A percentile compares a stretch with the other conserved stretches of the same genome.
Conservation (phyloP, 92 coral and sea anemone genomes). For the Micromussa lordhowensis region DNA sequence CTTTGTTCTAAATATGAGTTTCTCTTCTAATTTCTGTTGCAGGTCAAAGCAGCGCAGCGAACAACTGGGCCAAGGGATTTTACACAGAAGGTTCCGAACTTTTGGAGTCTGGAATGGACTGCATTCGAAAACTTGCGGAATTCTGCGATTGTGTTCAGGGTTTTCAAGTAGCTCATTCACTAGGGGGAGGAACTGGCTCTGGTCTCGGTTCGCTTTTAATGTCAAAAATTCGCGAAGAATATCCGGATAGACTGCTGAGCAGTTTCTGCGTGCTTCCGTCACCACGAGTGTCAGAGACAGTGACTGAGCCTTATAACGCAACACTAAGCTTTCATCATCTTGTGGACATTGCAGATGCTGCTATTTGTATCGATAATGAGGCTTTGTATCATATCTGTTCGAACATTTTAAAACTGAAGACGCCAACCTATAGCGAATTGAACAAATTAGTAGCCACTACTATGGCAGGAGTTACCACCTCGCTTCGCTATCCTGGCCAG, state of each 20-base stretch:
- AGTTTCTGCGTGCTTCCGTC: constrained; percentile 92
- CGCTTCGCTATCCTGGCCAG: constrained; percentile 92
- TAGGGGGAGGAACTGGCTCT: constrained; percentile 94
- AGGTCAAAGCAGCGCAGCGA: constrained; percentile 93
- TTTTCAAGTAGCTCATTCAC: constrained; percentile 88
- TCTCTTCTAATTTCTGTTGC: neutral
- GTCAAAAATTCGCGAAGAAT: constrained; percentile 91
- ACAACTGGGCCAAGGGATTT: constrained; percentile 95
- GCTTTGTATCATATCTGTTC: constrained; percentile 88
- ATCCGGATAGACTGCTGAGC: constrained; percentile 86
- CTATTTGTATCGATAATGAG: constrained; percentile 90
- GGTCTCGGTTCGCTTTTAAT: constrained; percentile 85
- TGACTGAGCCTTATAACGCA: constrained; percentile 97
- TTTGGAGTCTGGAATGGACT: constrained; percentile 88
- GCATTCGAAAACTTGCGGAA: constrained; percentile 85
- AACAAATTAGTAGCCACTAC: constrained; percentile 83
- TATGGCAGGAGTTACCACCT: constrained; percentile 90
- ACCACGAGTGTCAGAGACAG: constrained; percentile 94
- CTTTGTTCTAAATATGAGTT: neutral
- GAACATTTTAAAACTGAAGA: constrained; percentile 70
- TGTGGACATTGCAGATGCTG: constrained; percentile 88
- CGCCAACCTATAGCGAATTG: constrained; percentile 85
- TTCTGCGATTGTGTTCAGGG: constrained; percentile 92
- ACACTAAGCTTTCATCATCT: constrained; percentile 93
- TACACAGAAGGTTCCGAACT: constrained; percentile 94